These are phyloP conservation scores for Nematostella vectensis DNA, from an alignment of 92 coral and sea anemone genomes.

Conservation along the genomic window DNA sequence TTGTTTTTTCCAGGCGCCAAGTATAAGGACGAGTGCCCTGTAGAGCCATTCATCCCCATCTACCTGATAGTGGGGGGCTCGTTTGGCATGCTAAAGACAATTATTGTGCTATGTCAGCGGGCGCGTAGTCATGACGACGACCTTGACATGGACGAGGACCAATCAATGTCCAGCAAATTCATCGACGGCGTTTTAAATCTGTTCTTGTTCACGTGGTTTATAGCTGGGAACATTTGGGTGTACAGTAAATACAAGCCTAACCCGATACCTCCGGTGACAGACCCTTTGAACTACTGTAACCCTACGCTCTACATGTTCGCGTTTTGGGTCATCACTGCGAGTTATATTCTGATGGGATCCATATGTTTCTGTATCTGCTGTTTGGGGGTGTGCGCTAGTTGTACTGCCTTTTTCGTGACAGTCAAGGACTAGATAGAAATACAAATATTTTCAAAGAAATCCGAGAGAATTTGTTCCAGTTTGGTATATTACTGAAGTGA, in stretches of 20 bases:
- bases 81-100: slow-evolving; percentile 94
- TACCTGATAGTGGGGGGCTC: slow-evolving; percentile 97
- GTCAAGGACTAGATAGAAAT: slow-evolving; percentile 59
- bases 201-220: slow-evolving; percentile 96
- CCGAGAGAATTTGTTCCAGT: too few species aligned
- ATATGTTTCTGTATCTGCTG: slow-evolving; percentile 98
- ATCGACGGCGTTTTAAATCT: slow-evolving; percentile 92
- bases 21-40: slow-evolving; percentile 92
- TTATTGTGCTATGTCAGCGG: slow-evolving; percentile 80
- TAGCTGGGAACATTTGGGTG: slow-evolving; percentile 99
- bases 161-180: slow-evolving; percentile 97
- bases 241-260: slow-evolving; percentile 91
- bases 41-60: slow-evolving; percentile 95
- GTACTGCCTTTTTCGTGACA: slow-evolving; percentile 97
- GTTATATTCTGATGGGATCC: slow-evolving; percentile 97
- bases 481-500: too few species aligned
- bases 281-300: slow-evolving; percentile 85
- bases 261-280: slow-evolving; percentile 69
- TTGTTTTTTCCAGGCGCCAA: slow-evolving; percentile 86
- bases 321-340: slow-evolving; percentile 97
- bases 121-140: slow-evolving; percentile 85
- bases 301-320: slow-evolving; percentile 99
- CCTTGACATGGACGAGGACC: slow-evolving; percentile 76
- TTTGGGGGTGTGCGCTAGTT: slow-evolving; percentile 94
- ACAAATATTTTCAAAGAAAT: too few species aligned